Base-by-base conservation (phyloP, 2,888 invertebrate genomes). In the Mylabris sibirica region DNA sequence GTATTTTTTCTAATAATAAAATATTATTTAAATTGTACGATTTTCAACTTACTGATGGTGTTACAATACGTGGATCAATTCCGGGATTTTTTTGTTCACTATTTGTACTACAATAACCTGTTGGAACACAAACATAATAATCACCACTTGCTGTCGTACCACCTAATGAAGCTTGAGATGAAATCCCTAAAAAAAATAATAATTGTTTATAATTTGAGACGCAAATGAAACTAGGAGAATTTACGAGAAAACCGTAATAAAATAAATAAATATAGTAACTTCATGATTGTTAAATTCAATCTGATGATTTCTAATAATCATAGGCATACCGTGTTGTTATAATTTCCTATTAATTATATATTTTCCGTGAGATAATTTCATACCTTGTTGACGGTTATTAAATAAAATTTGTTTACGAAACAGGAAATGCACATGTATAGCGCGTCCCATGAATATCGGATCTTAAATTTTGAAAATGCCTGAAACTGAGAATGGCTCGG, bases 41-140 rank as follows among this genome's bases (percentile, higher is more conserved):
- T 24, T 44, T 63, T 53, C 70, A 64, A 72, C 60, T 49, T 65
- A 70, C 70, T 26, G 35, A 38, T 53, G 82, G 82, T 34, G 79
- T 79, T 2, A 82, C 79, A 59, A 82, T 82, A 70, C 82, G 74
- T 2, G 81, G 80, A 72, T 83, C 79, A n/a, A 82, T 82, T 20
- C 75, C 75, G n/a, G 68, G 72, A 67, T 70, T 70, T n/a, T 76
- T 74, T 26, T 75, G 73, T 63, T 4, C 41, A n/a, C 66, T 59
- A 59, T 59, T 60, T 14, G 63, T 71, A 38, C 66, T 35, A 65
- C 83, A 83, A 57, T 78, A 80, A 60, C 81, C 81, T 26, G 74
- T 67, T 22, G 79, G 79, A 3, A 82, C 76, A 60, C 82, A 83
- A 20, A 78, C 72, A 65, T 78, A 82, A 12, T 73, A 72, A 60